Evolutionary conservation across 2,113 vertebrate species (phyloP), one percentile per base, ranked within the genome.

Genomic region (Marmota monax): DNA sequence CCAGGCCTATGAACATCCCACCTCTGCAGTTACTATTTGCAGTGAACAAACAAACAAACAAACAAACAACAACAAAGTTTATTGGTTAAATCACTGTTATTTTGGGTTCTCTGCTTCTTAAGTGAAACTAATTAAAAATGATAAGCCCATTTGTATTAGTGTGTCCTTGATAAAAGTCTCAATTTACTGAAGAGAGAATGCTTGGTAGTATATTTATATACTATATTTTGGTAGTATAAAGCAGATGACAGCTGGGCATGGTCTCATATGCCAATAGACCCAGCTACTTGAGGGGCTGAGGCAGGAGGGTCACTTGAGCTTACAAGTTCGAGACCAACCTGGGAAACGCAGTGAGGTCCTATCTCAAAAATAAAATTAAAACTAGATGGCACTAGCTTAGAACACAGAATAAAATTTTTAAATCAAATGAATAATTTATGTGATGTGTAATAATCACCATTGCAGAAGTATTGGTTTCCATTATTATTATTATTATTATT

Each of bases 381-480:
- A 45, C 5, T 7, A 32, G 20, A 58, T 77, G n/a, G 0, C 2
- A 45, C 12, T 63, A 69, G 14, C 18, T 20, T 45, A 23, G 27
- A 78, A 88, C 14, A 84, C 0, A 48, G 73, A 14, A 42, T 37
- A 34, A 58, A 25, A 32, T 76, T 93, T 74, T 53, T 74, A 5
- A 84, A 85, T 76, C 69, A 85, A 80, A 76, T 88, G 29, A 63
- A n/a, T 88, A 88, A 74, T 88, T 90, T 95, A 29, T 67, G 42
- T 7, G 90, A 22, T 80, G 16, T 51, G 1, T 95, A 84, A 89
- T 95, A 39, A 82, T 56, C 37, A 84, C 7, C 23, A 39, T 37
- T 65, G 13, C 12, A 51, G 5, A 2, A 45, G 13, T 34, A 45
- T 14, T 73, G 17, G 51, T 34, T 88, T 90, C 80, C 17, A 29